Conservation (phyloP, 1,140 invertebrate species). For the Cyclargus thomasi region DNA sequence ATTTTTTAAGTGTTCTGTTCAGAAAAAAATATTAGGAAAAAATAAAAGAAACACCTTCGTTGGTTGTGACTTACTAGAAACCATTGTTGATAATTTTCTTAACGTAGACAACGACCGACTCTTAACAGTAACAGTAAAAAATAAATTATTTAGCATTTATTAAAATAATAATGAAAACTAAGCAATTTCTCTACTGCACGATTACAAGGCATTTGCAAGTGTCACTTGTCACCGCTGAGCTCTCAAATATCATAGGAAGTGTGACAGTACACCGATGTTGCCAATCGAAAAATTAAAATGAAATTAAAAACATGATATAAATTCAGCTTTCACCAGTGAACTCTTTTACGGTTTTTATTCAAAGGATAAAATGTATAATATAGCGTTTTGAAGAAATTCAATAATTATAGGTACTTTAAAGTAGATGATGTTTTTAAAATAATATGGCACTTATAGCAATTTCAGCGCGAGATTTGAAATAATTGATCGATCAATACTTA, state of each 20-base stretch:
- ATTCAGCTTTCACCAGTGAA: no score
- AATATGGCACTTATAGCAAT: background rate
- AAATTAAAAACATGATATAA: no score
- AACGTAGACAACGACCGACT: background rate
- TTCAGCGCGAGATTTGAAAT: background rate
- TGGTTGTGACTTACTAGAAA: background rate
- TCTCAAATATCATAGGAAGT: background rate
- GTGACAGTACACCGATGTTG: background rate
- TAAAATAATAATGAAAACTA: background rate
- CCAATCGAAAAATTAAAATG: background rate
- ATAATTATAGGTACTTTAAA: no score
- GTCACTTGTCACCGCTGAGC: background rate
- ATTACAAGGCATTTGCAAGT: background rate
- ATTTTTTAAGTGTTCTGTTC: background rate
- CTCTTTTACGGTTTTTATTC: no score
- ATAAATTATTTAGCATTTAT: slow-evolving; percentile 7
- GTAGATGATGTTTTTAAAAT: no score
- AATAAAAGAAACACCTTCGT: background rate
- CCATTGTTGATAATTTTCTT: slow-evolving; percentile 12
- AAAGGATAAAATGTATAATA: no score
- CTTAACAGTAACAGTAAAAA: background rate
- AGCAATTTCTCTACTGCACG: background rate
- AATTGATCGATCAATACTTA: background rate
- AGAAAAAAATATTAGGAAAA: background rate
- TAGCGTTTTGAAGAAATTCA: no score